phyloP scores from a whole-genome alignment of 2,888 invertebrate species.

The Dicycla oo region DNA sequence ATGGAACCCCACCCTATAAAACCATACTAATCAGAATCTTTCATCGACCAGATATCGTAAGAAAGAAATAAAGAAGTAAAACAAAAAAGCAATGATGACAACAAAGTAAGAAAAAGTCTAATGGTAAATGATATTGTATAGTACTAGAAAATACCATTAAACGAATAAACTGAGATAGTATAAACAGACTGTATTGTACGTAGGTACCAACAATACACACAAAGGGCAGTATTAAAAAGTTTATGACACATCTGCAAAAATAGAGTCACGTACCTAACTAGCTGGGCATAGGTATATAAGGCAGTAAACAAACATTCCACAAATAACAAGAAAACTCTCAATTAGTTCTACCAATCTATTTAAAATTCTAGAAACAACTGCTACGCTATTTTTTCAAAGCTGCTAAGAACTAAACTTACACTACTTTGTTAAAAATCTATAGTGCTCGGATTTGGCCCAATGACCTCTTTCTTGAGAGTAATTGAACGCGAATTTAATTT shows the following conservation, averaged over 20 bases:
- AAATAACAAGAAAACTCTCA: constrained; percentile 18
- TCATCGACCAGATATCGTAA: background rate
- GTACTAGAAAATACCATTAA: background rate
- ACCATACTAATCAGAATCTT: background rate
- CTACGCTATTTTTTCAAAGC: constrained; percentile 27
- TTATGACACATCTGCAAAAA: background rate
- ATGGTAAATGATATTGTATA: background rate
- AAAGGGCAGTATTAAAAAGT: background rate
- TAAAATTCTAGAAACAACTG: constrained; percentile 35
- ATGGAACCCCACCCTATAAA: background rate
- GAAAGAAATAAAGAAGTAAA: background rate
- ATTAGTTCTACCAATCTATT: constrained; percentile 18
- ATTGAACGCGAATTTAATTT: constrained; percentile 45
- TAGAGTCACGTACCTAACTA: background rate
- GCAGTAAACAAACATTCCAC: constrained; percentile 1
- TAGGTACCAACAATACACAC: background rate
- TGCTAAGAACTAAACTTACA: constrained; percentile 35
- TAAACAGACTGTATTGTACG: background rate
- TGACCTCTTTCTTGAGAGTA: constrained; percentile 50
- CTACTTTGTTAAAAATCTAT: constrained; percentile 38
- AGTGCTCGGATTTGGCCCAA: constrained; percentile 43
- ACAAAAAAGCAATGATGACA: background rate
- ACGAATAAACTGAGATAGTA: background rate
- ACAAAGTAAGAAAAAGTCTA: background rate
- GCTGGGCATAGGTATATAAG: constrained; percentile 10